These are phyloP conservation scores for Falco punctatus DNA, from an alignment of 2,113 vertebrate genomes.

Conservation along the genomic window DNA sequence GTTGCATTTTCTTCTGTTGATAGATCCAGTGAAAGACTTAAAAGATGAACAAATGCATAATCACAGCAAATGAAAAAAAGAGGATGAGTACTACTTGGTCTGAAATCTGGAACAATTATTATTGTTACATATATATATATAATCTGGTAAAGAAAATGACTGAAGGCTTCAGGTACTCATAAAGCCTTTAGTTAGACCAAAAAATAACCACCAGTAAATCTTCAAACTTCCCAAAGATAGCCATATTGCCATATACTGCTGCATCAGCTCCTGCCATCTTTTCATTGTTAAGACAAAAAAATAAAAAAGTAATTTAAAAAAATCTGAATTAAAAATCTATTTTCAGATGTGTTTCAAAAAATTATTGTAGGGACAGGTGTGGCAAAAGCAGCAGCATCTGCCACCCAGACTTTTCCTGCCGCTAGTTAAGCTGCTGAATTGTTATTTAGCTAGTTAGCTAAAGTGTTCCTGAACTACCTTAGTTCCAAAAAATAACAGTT, in stretches of 20 bases:
- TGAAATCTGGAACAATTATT: background rate
- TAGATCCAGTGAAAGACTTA: background rate
- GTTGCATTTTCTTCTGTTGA: background rate
- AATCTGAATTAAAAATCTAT: background rate
- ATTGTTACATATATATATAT: background rate
- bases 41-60: background rate
- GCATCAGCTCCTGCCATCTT: background rate
- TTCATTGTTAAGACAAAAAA: rapidly evolving
- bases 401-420: background rate
- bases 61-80: background rate
- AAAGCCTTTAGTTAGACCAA: background rate
- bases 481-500: background rate
- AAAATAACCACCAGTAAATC: background rate
- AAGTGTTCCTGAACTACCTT: background rate
- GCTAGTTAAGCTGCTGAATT: background rate
- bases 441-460: background rate
- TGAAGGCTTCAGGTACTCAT: background rate
- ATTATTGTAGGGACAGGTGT: background rate
- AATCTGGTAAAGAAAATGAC: background rate
- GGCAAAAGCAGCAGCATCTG: background rate
- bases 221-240: background rate
- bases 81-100: background rate
- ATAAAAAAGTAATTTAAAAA: background rate
- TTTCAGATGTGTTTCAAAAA: background rate
- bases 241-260: background rate